Base-by-base conservation (phyloP, 2,888 invertebrate species). In the Lymantria monacha region DNA sequence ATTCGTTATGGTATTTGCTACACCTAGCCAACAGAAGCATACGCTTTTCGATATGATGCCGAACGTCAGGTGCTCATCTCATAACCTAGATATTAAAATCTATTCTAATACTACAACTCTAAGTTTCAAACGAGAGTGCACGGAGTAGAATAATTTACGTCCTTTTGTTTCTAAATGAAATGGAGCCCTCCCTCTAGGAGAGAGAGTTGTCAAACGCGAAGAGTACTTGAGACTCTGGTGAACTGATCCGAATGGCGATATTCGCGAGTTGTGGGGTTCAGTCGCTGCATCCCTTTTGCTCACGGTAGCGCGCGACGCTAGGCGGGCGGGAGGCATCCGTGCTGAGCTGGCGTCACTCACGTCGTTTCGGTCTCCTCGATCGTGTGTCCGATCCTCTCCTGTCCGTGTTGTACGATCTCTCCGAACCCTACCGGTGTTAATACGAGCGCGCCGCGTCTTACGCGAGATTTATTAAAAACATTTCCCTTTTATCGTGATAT, bases 1-100 rank as follows among this genome's bases (percentile, higher is more conserved):
- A 89, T 90, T 90, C 90, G 88, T 88, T 89, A 89, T 87, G 89
- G 89, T 86, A 89, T 91, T 90, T 87, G 88, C 85, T 88, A 85
- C 88, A 89, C 87, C 87, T 86, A 87, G 87, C 87, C 86, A 88
- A 87, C 86, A 77, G 81, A 83, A 83, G 87, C 90, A 89, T 90
- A 90, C 85, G 89, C 87, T 88, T 83, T 85, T 81, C 83, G 78
- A 88, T 87, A 87, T 90, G 87, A 89, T 82, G 88, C 83, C 83
- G 82, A 87, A 87, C 87, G 90, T 89, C 90, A 90, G 91, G 90
- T 91, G 91, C 90, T 87, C 88, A 87, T 89, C 85, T 81, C 74
- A 50, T 63, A 64, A 69, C 66, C 63, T 56, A 58, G 59, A 74
- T 71, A 54, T 64, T 44, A 81, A 80, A 80, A 68, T 70, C 61